Base-by-base conservation (phyloP, 2,797 vertebrate species). In the Gallinago nigripennis region DNA sequence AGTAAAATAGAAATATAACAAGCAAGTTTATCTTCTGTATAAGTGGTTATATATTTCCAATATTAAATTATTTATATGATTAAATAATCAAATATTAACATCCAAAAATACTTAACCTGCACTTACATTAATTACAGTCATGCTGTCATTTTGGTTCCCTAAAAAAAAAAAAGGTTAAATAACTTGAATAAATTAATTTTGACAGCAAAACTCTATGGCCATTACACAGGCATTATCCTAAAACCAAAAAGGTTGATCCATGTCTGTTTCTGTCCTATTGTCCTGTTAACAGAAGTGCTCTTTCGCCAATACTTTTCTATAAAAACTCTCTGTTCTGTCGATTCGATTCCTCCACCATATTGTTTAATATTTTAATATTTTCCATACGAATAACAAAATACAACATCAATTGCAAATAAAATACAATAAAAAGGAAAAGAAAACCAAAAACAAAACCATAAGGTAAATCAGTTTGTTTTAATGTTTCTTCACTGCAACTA, bases 391-490 rank as follows among this genome's bases (percentile, higher is more conserved):
- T 9, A 87, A 65, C 24, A 83, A 87, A 57, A 77, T 35, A 68
- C 16, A 82, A 63, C 25, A 61, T 16, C 48, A 65, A 45, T 8
- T 61, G 53, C 21, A 21, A 35, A 27, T 27, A 50, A 50, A 50
- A 50, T 50, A 50, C 48, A 50, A 25, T 27, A 8, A 12, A 48
- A 72, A 20, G 28, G 10, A 14, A 21, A 9, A 12, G 23, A 20
- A 12, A 25, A 12, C 31, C 24, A 12, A 57, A 56, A 20, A 11
- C 19, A 18, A 11, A 15, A n/a, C 39, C 56, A 31, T 18, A 33
- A 78, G 39, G 80, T 85, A 90, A 96, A 95, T 86, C 61, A 94
- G 8, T 1, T 25, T n/a, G 53, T 83, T 89, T 87, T 28, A 50
- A 50, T 53, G 17, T 77, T 94, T 86, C 48, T 12, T 71, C 35